A percentile compares a stretch with the other conserved stretches of the same genome.
These are phyloP conservation scores for Dromaius novaehollandiae DNA, from an alignment of 2,113 vertebrate genomes.

Conservation along the genomic window DNA sequence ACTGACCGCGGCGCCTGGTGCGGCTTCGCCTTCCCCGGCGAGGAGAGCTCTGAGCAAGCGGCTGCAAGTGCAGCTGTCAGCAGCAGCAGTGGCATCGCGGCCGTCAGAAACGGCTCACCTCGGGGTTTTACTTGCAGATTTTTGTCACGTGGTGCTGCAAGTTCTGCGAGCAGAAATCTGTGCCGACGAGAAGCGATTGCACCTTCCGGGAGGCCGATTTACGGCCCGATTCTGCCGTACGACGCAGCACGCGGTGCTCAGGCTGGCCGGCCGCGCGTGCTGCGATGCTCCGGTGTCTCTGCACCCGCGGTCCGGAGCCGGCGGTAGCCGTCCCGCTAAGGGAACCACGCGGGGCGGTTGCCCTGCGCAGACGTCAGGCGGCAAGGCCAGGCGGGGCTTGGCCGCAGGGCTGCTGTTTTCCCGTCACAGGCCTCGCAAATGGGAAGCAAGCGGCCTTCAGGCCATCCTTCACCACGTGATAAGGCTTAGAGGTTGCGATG, in stretches of 20 bases:
- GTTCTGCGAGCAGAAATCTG: not conserved
- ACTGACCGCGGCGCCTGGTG: too few species aligned
- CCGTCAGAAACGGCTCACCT: conserved; percentile 42
- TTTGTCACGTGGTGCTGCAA: conserved; percentile 18
- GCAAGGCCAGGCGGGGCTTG: not conserved
- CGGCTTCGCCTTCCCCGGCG: rapidly evolving
- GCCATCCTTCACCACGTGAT: not conserved
- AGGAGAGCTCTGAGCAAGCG: not conserved
- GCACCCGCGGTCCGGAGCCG: too few species aligned
- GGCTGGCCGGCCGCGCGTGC: not conserved
- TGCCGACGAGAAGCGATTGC: not conserved
- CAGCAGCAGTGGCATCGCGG: not conserved
- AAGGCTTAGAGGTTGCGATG: not conserved
- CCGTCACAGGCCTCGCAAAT: not conserved
- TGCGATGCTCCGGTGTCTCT: too few species aligned
- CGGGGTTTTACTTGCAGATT: conserved; percentile 52
- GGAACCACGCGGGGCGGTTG: too few species aligned
- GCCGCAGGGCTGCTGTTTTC: not conserved
- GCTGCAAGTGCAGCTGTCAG: conserved; percentile 62
- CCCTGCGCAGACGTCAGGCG: too few species aligned
- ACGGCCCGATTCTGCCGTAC: not conserved
- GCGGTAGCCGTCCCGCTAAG: too few species aligned
- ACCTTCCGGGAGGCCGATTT: not conserved
- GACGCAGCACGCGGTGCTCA: rapidly evolving
- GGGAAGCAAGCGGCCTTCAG: not conserved